Evolutionary conservation across 2,888 invertebrate species (phyloP).

Genomic region (Drosophila mimetica): DNA sequence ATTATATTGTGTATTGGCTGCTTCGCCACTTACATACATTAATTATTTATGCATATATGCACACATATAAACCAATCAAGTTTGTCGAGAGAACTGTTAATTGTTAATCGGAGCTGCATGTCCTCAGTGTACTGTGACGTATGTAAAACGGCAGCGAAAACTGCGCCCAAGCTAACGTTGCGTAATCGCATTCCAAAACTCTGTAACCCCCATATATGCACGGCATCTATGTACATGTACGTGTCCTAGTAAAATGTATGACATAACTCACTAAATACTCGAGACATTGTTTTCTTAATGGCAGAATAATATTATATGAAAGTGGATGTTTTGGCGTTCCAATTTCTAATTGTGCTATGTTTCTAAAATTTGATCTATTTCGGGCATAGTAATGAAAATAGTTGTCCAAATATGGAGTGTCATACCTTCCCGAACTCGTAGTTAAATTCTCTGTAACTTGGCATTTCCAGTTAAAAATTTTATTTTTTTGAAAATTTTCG

Average conservation of each 20-base stretch:
- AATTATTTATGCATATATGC: conserved; percentile 24
- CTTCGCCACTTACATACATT: conserved; percentile 12
- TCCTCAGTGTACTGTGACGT: conserved; percentile 4
- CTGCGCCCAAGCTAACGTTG: neutral
- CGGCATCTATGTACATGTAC: conserved; percentile 33
- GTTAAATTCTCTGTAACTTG: too few species aligned
- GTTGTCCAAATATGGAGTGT: too few species aligned
- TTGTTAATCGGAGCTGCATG: conserved; percentile 24
- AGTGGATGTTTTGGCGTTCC: too few species aligned
- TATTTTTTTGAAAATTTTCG: too few species aligned
- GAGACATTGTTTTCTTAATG: conserved; percentile 7
- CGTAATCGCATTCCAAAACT: conserved; percentile 36
- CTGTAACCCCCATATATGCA: conserved; percentile 21
- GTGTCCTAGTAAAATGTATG: conserved; percentile 46
- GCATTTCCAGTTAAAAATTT: too few species aligned
- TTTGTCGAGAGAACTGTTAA: conserved; percentile 33
- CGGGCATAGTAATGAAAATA: too few species aligned
- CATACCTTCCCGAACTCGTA: too few species aligned
- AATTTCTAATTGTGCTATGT: too few species aligned
- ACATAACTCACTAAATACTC: conserved; percentile 24
- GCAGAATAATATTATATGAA: neutral
- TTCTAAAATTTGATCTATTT: too few species aligned
- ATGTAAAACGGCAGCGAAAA: neutral
- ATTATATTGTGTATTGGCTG: conserved; percentile 34
- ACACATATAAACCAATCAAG: conserved; percentile 23